Percentiles rank a stretch among this genome's conserved stretches.
Evolutionary conservation across 2,797 vertebrate species (phyloP).

Genomic region (Cryptoprocta ferox): DNA sequence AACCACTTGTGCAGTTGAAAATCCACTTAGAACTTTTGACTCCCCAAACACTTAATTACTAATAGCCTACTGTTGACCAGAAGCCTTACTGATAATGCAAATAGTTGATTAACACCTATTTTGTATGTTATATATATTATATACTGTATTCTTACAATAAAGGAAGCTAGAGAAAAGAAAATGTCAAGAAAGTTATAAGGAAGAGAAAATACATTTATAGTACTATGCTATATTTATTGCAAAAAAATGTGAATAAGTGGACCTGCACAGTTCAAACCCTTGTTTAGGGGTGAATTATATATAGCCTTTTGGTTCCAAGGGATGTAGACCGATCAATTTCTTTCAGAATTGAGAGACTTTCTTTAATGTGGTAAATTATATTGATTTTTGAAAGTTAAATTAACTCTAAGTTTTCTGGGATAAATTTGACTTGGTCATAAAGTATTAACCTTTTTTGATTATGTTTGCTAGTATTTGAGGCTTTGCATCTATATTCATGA

Average conservation of each 20-base stretch:
- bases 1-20: background rate
- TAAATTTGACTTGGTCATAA: conserved; percentile 11
- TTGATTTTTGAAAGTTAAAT: conserved; percentile 52
- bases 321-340: conserved; percentile 2
- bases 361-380: conserved; percentile 2
- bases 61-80: background rate
- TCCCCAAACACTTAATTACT: background rate
- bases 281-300: background rate
- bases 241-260: background rate
- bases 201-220: background rate
- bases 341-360: conserved; percentile 29
- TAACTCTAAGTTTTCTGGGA: conserved; percentile 6
- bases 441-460: background rate
- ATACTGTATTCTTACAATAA: background rate
- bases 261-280: background rate
- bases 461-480: conserved; percentile 26
- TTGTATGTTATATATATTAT: background rate
- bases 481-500: background rate
- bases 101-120: background rate
- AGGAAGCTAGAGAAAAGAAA: background rate
- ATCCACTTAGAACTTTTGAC: background rate
- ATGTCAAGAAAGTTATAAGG: background rate
- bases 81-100: background rate
- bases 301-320: background rate
- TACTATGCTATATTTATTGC: background rate